Percentiles rank a stretch among this genome's conserved stretches.
Conservation (phyloP, 1,140 invertebrate genomes). For the Solen grandis region DNA sequence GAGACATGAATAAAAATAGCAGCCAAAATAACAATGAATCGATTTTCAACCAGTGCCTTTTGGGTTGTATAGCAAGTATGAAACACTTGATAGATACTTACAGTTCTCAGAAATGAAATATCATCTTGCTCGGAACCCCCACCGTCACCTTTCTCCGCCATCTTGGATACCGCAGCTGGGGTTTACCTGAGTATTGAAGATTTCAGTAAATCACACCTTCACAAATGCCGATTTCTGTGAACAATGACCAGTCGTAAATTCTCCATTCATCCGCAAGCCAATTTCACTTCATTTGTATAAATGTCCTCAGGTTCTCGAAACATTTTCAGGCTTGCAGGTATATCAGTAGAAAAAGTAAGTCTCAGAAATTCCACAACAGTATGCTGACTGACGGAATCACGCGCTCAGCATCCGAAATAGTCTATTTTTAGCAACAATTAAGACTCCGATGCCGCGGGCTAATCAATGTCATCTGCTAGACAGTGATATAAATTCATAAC, state of each 20-base stretch:
- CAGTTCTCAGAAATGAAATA: conserved; percentile 74
- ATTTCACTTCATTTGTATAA: background rate
- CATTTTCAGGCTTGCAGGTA: conserved; percentile 38
- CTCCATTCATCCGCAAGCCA: conserved; percentile 22
- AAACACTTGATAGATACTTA: too few relatives aligned
- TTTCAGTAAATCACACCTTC: conserved; percentile 31
- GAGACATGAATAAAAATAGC: too few relatives aligned
- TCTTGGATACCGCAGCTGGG: conserved; percentile 54
- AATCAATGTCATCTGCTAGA: conserved; percentile 37
- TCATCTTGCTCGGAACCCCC: conserved; percentile 73
- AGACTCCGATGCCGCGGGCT: too few relatives aligned
- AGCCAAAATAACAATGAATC: too few relatives aligned
- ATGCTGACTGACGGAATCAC: conserved; percentile 15
- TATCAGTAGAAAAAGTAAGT: background rate
- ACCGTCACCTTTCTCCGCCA: conserved; percentile 69
- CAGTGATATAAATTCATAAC: too few relatives aligned
- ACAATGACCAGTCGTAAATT: background rate
- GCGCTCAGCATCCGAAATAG: conserved; percentile 41
- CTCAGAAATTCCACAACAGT: conserved; percentile 52
- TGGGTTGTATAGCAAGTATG: too few relatives aligned
- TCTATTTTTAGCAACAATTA: conserved; percentile 48
- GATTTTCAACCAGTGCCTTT: too few relatives aligned
- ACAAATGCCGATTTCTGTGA: conserved; percentile 13
- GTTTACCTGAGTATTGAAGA: conserved; percentile 32
- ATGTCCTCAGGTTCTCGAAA: conserved; percentile 28